Evolutionary conservation across 2,113 vertebrate genomes (phyloP).

Genomic region (Merops nubicus): DNA sequence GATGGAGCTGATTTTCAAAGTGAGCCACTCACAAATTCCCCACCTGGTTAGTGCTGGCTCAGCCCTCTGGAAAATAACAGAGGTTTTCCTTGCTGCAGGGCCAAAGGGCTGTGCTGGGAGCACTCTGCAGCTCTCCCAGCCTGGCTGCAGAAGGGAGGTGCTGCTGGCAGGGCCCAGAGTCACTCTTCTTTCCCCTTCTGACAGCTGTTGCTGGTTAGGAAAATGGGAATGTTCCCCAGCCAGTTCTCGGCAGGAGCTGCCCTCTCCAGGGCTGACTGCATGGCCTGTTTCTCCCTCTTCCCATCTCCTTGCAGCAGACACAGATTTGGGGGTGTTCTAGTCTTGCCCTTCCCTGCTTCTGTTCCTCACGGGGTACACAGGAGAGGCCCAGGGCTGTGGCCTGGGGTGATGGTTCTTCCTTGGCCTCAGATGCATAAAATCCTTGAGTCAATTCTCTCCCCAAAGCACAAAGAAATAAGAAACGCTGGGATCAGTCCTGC

Average conservation of each 20-base stretch:
- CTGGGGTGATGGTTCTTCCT: not conserved
- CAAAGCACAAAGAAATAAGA: not conserved
- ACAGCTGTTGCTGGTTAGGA: slow-evolving; percentile 52
- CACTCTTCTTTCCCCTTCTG: not conserved
- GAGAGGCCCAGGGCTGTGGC: not conserved
- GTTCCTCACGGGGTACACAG: not conserved
- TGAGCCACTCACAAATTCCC: not conserved
- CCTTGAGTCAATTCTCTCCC: not conserved
- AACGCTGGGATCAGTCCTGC: not conserved
- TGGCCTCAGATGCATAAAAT: not conserved
- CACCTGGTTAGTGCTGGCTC: slow-evolving; percentile 36
- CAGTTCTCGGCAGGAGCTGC: slow-evolving; percentile 23
- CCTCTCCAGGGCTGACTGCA: not conserved
- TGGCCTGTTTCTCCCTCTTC: not conserved
- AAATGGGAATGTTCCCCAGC: slow-evolving; percentile 8
- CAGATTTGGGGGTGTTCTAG: not conserved
- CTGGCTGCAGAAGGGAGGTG: not conserved
- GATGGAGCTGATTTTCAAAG: not conserved
- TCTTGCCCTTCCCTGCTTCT: not conserved
- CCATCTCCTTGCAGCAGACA: not conserved
- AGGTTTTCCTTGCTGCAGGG: not conserved
- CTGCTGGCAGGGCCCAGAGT: not conserved
- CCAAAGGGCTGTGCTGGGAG: slow-evolving; percentile 11
- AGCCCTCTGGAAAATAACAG: slow-evolving; percentile 47
- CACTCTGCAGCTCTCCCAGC: not conserved